Percentiles rank a stretch among this genome's conserved stretches.
Conservation (phyloP, 2,888 invertebrate genomes). For the Heliothis peltigera region DNA sequence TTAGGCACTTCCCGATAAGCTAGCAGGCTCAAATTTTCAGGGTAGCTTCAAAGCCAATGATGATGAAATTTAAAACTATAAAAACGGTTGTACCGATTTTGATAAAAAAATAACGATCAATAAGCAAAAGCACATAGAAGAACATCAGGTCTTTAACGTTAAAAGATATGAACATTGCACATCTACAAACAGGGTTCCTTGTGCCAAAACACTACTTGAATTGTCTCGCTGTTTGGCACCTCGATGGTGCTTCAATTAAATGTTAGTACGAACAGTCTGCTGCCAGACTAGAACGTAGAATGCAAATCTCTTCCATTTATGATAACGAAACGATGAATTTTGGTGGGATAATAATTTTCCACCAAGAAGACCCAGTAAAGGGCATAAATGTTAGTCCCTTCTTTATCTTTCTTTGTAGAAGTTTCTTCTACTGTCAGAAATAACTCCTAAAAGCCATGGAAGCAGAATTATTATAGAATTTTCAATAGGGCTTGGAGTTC, state of each 20-base stretch:
- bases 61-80: too few relatives aligned
- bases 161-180: not conserved
- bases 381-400: not conserved
- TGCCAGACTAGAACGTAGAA: not conserved
- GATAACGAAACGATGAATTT: not conserved
- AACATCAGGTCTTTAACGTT: too few relatives aligned
- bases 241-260: conserved; percentile 41
- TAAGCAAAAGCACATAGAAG: too few relatives aligned
- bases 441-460: not conserved
- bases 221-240: conserved; percentile 39
- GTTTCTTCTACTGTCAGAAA: not conserved
- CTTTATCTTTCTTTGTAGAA: not conserved
- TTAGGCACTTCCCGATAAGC: too few relatives aligned
- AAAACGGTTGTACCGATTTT: too few relatives aligned
- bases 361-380: not conserved
- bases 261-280: conserved; percentile 10
- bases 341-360: not conserved
- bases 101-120: too few relatives aligned
- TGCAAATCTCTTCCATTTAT: not conserved
- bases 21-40: too few relatives aligned
- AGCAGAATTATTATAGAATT: conserved; percentile 18
- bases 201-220: conserved; percentile 32
- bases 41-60: too few relatives aligned
- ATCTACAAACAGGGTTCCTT: not conserved
- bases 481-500: conserved; percentile 23